Conservation (phyloP, 2,797 vertebrate species). For the Alcedo quadribrachys region DNA sequence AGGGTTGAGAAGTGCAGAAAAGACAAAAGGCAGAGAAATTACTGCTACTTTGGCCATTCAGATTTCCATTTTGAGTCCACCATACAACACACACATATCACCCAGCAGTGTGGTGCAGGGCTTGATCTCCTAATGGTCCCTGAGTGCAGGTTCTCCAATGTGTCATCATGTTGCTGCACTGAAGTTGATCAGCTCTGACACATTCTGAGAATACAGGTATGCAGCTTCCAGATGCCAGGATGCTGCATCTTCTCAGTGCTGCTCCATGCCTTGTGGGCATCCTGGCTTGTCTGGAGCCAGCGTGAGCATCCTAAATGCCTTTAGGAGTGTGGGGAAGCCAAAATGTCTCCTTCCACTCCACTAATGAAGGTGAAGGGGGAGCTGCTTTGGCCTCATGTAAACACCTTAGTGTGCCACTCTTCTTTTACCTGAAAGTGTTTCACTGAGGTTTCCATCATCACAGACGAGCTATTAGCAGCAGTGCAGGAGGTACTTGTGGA, state of each 20-base stretch:
- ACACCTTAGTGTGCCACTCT: background rate
- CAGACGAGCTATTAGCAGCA: background rate
- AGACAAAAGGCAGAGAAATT: conserved; percentile 1
- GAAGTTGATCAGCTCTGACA: background rate
- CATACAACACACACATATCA: background rate
- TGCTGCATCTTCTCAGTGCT: background rate
- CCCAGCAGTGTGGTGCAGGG: background rate
- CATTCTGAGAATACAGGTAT: background rate
- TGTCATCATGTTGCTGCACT: background rate
- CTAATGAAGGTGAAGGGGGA: background rate
- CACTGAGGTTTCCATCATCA: background rate
- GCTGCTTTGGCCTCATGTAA: background rate
- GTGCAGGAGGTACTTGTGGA: background rate
- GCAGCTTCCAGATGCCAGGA: background rate
- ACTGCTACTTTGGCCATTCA: background rate
- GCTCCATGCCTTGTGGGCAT: background rate
- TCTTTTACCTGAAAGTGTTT: background rate
- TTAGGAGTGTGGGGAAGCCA: background rate
- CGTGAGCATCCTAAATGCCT: background rate
- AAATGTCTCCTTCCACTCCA: background rate
- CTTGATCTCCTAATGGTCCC: background rate
- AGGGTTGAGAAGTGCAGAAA: background rate
- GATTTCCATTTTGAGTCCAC: background rate
- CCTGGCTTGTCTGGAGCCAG: background rate
- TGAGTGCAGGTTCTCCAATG: background rate